Base-by-base conservation (phyloP, 1,140 invertebrate genomes). In the Drosophila arawakana region DNA sequence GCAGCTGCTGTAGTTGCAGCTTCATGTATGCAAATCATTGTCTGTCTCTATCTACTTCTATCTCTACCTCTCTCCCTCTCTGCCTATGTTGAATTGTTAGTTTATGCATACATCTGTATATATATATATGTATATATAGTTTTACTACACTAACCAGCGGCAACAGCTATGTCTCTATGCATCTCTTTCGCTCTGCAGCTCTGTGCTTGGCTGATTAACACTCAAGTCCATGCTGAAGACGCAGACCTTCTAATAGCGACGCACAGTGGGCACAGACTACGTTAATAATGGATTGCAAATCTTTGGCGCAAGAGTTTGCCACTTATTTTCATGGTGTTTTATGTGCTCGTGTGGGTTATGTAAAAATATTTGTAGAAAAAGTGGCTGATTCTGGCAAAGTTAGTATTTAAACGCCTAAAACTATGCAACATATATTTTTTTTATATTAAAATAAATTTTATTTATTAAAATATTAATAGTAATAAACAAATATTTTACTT, bases 1-100 rank as follows among this genome's bases (percentile, higher is more conserved):
- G 57, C 57, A 59, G 37, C 25, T 60, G 54, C 69, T 13, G 21
- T 46, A 39, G 39, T 41, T 47, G 59, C 58, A 50, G 67, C 57
- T 41, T 59, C 46, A 13, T 61, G 13, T 61, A 73, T 73, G 71
- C 71, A 73, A 73, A 69, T 73, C 67, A 47, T 71, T 70, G 49
- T 70, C 41, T 69, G 61, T 73, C 67, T 41, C 63, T 70, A 34
- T 70, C 41, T 69, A 0, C 10, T 10, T 39, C 37, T 39, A 0
- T 10, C n/a, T 13, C 11, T 13, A n/a, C 35, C 34, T 39, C 18
- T 25, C 6, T n/a, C 13, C 35, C 41, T 2, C 52, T 46, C 54
- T 34, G 30, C 43, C 61, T 74, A 52, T 30, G 30, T 13, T 65
- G 41, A 34, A 59, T 35, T 63, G 15, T 44, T 46, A 68, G 63